A percentile compares a stretch with the other conserved stretches of the same genome.
phyloP scores from a whole-genome alignment of 1,140 invertebrate species.

The Sarcophaga peregrina region DNA sequence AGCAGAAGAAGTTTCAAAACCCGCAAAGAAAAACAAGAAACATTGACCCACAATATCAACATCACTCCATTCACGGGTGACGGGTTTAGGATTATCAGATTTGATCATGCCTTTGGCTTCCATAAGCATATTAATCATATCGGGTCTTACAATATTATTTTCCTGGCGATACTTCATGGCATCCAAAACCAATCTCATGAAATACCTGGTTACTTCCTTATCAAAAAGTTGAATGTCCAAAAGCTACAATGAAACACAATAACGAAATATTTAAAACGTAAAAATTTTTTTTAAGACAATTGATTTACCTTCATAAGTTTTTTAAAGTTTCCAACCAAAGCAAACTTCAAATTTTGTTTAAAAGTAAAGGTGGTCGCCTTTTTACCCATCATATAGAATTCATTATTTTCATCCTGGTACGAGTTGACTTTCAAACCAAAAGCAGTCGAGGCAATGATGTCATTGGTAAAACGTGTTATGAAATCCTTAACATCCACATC shows the following conservation, averaged over 20 bases:
- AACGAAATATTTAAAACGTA: no score
- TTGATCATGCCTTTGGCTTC: slow-evolving; percentile 68
- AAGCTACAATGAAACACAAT: slow-evolving; percentile 45
- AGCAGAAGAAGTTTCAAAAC: slow-evolving; percentile 74
- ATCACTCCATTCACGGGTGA: slow-evolving; percentile 68
- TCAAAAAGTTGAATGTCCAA: slow-evolving; percentile 57
- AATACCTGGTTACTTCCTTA: slow-evolving; percentile 53
- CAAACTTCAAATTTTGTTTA: slow-evolving; percentile 53
- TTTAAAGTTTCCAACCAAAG: slow-evolving; percentile 44
- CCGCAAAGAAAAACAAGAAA: slow-evolving; percentile 73
- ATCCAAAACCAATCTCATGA: slow-evolving; percentile 64
- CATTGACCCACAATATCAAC: slow-evolving; percentile 74
- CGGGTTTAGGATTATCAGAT: slow-evolving; percentile 56
- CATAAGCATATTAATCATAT: slow-evolving; percentile 71
- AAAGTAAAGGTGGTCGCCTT: slow-evolving; percentile 55
- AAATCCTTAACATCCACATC: slow-evolving; percentile 69
- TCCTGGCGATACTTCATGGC: slow-evolving; percentile 68
- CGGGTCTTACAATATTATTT: slow-evolving; percentile 67
- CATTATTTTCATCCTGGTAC: slow-evolving; percentile 68
- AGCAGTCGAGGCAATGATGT: slow-evolving; percentile 71
- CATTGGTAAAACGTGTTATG: slow-evolving; percentile 70
- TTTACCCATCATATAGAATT: slow-evolving; percentile 69
- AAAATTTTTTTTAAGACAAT: no score
- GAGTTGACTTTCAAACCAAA: slow-evolving; percentile 73
- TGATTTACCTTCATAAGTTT: slow-evolving; percentile 47